phyloP scores from a whole-genome alignment of 1,140 invertebrate species.

The Condylostylus longicornis region DNA sequence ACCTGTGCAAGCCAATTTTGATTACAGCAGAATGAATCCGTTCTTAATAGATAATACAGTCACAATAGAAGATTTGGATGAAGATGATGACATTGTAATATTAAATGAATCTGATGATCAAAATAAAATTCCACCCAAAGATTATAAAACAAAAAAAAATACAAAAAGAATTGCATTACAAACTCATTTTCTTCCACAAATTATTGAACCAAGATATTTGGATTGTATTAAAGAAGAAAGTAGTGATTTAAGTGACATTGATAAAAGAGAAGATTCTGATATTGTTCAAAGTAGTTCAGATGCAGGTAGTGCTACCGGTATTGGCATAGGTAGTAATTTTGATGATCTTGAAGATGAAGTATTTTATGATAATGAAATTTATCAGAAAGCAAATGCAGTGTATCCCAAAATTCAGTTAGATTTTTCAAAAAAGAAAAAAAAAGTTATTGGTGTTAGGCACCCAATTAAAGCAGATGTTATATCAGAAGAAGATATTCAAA shows the following conservation, averaged over 20 bases:
- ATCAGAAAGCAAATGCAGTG: conserved; percentile 15
- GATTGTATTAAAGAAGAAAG: conserved; percentile 47
- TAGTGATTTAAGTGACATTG: conserved; percentile 34
- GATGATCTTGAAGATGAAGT: conserved; percentile 1
- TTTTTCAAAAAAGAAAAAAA: conserved; percentile 13
- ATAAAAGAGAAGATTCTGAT: conserved; percentile 12
- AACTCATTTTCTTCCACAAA: conserved; percentile 38
- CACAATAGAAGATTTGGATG: background rate
- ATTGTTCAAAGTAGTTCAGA: conserved; percentile 1
- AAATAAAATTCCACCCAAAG: background rate
- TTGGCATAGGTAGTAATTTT: conserved; percentile 6
- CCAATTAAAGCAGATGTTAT: conserved; percentile 5
- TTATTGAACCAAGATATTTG: conserved; percentile 38
- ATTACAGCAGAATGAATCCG: too few species aligned
- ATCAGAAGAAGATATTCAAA: conserved; percentile 20
- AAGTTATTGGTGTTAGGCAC: background rate
- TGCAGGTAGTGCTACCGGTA: conserved; percentile 3
- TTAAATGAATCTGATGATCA: background rate
- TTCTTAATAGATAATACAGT: too few species aligned
- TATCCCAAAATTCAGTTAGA: conserved; percentile 25
- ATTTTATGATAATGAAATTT: background rate
- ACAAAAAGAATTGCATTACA: conserved; percentile 38
- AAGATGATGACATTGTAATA: conserved; percentile 26
- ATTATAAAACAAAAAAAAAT: conserved; percentile 15
- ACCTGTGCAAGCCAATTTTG: too few species aligned